Evolutionary conservation across 2,888 invertebrate genomes (phyloP).

Genomic region (Hypselothyrea guttata): DNA sequence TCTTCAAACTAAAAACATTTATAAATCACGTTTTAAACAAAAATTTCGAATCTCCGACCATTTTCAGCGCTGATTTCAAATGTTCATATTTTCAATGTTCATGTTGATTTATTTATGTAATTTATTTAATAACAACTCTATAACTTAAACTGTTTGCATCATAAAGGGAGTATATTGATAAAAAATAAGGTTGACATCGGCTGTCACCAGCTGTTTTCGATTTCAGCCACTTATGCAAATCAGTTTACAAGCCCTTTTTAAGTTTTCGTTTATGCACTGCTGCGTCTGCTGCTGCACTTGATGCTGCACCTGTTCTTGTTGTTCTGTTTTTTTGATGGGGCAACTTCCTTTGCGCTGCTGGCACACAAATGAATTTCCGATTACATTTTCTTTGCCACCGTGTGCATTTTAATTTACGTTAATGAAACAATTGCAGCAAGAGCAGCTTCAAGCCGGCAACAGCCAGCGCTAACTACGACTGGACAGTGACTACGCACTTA

Average conservation of each 20-base stretch:
- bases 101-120: conserved; percentile 36
- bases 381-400: conserved; percentile 59
- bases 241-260: conserved; percentile 59
- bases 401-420: conserved; percentile 70
- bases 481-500: conserved; percentile 44
- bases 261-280: conserved; percentile 59
- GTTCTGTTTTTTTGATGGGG: conserved; percentile 3
- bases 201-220: conserved; percentile 44
- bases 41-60: background rate
- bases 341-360: conserved; percentile 12
- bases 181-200: conserved; percentile 27
- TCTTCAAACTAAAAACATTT: too few relatives aligned
- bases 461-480: background rate
- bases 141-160: conserved; percentile 20
- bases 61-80: background rate
- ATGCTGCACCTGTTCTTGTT: background rate
- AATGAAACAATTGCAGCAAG: conserved; percentile 64
- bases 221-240: conserved; percentile 66
- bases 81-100: conserved; percentile 4
- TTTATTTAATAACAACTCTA: conserved; percentile 8
- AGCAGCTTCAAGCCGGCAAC: conserved; percentile 6
- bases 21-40: too few relatives aligned
- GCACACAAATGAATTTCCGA: conserved; percentile 67
- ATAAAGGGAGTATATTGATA: conserved; percentile 2
- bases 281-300: background rate